Percentiles rank a stretch among this genome's conserved stretches.
Evolutionary conservation across 2,888 invertebrate species (phyloP).

Genomic region (Phaedon cochleariae): DNA sequence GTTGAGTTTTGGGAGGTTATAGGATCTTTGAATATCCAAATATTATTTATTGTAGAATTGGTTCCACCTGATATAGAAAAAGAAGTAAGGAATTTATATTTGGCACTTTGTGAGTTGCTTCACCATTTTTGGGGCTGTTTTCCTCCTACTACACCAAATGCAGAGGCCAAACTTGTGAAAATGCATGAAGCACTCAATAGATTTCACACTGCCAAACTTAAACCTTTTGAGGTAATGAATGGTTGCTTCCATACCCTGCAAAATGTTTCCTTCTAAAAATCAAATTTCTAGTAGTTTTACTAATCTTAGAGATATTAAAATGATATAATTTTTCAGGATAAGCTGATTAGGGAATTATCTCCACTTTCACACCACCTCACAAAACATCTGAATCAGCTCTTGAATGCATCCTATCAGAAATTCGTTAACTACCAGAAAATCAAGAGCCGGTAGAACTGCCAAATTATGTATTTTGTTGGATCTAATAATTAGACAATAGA

Average conservation of each 20-base stretch:
- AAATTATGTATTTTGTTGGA: conserved; percentile 20
- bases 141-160: conserved; percentile 76
- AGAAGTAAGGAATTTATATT: conserved; percentile 86
- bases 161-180: conserved; percentile 82
- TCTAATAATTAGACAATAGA: too few relatives aligned
- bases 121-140: conserved; percentile 97
- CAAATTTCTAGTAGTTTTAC: too few relatives aligned
- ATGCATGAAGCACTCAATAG: conserved; percentile 90
- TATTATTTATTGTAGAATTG: conserved; percentile 68
- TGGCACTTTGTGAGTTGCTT: conserved; percentile 86
- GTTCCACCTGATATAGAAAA: conserved; percentile 84
- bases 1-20: background rate
- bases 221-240: conserved; percentile 88
- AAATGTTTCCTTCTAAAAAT: conserved; percentile 44
- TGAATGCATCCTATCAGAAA: conserved; percentile 86
- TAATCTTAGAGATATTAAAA: too few relatives aligned
- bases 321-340: conserved; percentile 74
- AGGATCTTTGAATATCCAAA: too few relatives aligned
- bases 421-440: conserved; percentile 83
- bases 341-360: conserved; percentile 81
- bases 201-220: conserved; percentile 86
- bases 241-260: too few relatives aligned
- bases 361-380: conserved; percentile 83
- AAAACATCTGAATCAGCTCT: conserved; percentile 86
- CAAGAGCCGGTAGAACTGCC: conserved; percentile 54